phyloP scores from a whole-genome alignment of 2,888 invertebrate genomes.

The Drosophila colorata region DNA sequence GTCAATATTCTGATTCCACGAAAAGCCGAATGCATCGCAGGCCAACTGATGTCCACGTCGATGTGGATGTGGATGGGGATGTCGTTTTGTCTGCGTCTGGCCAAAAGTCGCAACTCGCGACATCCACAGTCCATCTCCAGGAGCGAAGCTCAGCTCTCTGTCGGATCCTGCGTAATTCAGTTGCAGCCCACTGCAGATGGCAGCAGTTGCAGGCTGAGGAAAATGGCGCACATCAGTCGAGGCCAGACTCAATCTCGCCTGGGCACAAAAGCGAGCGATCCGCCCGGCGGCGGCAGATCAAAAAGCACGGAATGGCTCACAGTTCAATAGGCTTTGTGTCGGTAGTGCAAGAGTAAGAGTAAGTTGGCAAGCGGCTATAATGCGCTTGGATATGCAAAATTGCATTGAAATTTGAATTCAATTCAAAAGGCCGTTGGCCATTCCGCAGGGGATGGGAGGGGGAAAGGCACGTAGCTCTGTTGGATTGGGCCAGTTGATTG shows the following conservation, averaged over 20 bases:
- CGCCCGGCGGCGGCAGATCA: slow-evolving; percentile 73
- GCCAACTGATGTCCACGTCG: slow-evolving; percentile 57
- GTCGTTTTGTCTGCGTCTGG: slow-evolving; percentile 14
- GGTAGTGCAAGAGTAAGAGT: slow-evolving; percentile 55
- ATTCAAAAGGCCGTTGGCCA: slow-evolving; percentile 76
- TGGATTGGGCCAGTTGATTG: slow-evolving; percentile 68
- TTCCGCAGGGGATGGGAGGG: slow-evolving; percentile 7
- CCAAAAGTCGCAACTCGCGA: slow-evolving; percentile 43
- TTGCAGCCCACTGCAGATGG: slow-evolving; percentile 57
- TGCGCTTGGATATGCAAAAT: slow-evolving; percentile 84
- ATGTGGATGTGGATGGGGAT: slow-evolving; percentile 15
- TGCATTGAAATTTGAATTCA: slow-evolving; percentile 84
- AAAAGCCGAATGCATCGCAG: slow-evolving; percentile 67
- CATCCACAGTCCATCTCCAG: slow-evolving; percentile 53
- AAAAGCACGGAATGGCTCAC: slow-evolving; percentile 64
- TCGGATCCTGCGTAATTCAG: slow-evolving; percentile 71
- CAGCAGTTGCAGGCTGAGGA: slow-evolving; percentile 38
- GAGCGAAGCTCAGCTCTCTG: slow-evolving; percentile 24
- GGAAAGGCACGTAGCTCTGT: slow-evolving; percentile 35
- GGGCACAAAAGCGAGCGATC: slow-evolving; percentile 55
- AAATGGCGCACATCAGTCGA: slow-evolving; percentile 75
- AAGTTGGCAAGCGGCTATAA: slow-evolving; percentile 82
- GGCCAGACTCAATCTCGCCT: slow-evolving; percentile 64
- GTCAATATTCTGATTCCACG: slow-evolving; percentile 84
- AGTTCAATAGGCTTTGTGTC: slow-evolving; percentile 79